Evolutionary conservation across 2,113 vertebrate species (phyloP).

Genomic region (Phycodurus eques): DNA sequence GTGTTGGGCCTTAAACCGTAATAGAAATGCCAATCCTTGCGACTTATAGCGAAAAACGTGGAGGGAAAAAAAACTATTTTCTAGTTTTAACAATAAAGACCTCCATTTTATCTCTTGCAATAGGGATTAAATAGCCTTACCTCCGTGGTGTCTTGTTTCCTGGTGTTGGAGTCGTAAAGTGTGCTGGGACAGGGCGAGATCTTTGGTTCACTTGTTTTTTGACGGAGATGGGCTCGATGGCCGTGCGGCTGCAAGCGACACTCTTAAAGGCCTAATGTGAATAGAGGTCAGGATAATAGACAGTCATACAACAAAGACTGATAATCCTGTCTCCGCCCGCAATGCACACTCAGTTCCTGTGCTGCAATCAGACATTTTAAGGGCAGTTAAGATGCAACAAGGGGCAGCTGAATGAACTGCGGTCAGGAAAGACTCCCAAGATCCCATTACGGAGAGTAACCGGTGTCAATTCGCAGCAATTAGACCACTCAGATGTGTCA

Average conservation of each 20-base stretch:
- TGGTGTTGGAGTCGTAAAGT: conserved; percentile 60
- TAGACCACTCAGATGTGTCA: conserved; percentile 80
- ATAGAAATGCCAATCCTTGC: background rate
- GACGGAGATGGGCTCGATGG: conserved; percentile 70
- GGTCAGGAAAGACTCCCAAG: conserved; percentile 75
- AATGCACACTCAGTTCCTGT: conserved; percentile 73
- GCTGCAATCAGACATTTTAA: conserved; percentile 79
- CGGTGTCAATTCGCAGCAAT: conserved; percentile 78
- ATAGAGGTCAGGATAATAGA: conserved; percentile 81
- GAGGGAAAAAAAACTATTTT: conserved; percentile 14
- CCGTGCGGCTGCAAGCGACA: conserved; percentile 73
- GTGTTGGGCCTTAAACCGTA: background rate
- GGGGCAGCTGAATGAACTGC: conserved; percentile 76
- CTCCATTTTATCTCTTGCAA: conserved; percentile 62
- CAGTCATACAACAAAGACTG: conserved; percentile 78
- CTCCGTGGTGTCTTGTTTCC: conserved; percentile 57
- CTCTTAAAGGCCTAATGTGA: conserved; percentile 76
- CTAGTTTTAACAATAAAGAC: conserved; percentile 46
- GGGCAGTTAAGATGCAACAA: conserved; percentile 80
- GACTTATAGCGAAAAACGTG: background rate
- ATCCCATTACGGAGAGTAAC: conserved; percentile 78
- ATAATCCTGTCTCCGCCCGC: conserved; percentile 77
- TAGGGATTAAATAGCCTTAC: conserved; percentile 70
- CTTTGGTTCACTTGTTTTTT: conserved; percentile 74
- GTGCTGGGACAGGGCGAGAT: conserved; percentile 63